Evolutionary conservation across 2,888 invertebrate genomes (phyloP), one percentile per base, ranked within the genome.

Genomic region (Syritta pipiens): DNA sequence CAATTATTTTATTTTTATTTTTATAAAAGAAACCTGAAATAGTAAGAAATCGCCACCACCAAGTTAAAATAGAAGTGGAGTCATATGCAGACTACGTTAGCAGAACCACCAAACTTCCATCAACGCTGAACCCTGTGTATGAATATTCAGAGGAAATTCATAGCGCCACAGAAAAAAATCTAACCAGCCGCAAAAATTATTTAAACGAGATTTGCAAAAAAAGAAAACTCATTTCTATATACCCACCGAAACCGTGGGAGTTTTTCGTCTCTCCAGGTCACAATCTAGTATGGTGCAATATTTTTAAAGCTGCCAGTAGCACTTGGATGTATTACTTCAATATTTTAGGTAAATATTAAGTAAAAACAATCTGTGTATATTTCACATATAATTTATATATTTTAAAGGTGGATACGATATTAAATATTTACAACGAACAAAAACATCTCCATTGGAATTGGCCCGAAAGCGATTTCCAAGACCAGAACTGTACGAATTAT

Each of bases 281-380:
- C 83, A 92, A 91, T 84, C 88, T 94, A 42, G 92, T 93, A 44
- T 94, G 94, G 94, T 94, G 94, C 85, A 94, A 93, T 85, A 91
- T 94, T 82, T 94, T 94, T 85, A 94, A 94, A 89, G 93, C 93
- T 28, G 93, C 93, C 19, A 94, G 94, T 83, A 94, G 94, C n/a
- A 93, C 93, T 5, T 94, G 94, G 94, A 91, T 94, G 89, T 93
- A 94, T 87, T 94, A 94, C 88, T 94, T 94, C 85, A 94, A 94
- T 88, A 90, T 93, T 84, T 90, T 94, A 74, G 94, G 94, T 89
- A 89, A 89, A 86, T 88, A 37, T 37, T 37, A n/a, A n/a, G n/a
- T n/a, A n/a, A n/a, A n/a, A n/a, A n/a, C n/a, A n/a, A n/a, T 1
- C 2, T 6, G 4, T 37, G 1, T 37, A 2, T 1, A 6, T 14